Conservation (phyloP, 2,888 invertebrate species). For the Steinernema hermaphroditum region DNA sequence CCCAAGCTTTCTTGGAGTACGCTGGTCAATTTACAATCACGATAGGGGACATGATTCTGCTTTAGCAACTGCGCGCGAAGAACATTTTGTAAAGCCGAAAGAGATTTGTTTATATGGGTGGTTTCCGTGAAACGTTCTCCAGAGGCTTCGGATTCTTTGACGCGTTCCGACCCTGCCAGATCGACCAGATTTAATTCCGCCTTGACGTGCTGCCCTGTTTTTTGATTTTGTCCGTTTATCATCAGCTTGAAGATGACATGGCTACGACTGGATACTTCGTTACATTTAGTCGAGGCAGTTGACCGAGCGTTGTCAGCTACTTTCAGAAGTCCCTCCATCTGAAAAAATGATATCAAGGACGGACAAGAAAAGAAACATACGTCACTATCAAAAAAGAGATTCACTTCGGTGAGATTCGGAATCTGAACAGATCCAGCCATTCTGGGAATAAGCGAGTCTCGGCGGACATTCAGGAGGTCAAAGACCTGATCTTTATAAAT, state of each 20-base stretch:
- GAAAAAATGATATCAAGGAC: too few species aligned
- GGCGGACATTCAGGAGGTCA: neutral
- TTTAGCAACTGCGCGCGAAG: neutral
- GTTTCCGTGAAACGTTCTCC: slow-evolving; percentile 8
- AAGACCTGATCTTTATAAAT: slow-evolving; percentile 5
- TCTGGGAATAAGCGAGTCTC: neutral
- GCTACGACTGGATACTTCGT: neutral
- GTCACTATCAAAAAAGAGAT: neutral
- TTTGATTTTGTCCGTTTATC: neutral
- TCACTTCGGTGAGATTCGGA: neutral
- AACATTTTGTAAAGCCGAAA: neutral
- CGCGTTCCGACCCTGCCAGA: slow-evolving; percentile 1
- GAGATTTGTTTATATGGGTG: slow-evolving; percentile 5
- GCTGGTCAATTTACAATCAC: slow-evolving; percentile 2
- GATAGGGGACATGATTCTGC: neutral
- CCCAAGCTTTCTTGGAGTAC: slow-evolving; percentile 1
- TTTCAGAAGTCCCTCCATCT: neutral
- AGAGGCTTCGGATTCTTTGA: neutral
- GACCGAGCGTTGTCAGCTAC: neutral
- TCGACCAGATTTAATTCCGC: neutral
- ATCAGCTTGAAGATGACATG: slow-evolving; percentile 4
- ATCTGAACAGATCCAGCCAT: neutral
- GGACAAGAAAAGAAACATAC: neutral
- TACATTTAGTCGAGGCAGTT: neutral
- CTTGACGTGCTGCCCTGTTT: neutral